Conservation (phyloP, 1,140 invertebrate species). For the Spodoptera litura region DNA sequence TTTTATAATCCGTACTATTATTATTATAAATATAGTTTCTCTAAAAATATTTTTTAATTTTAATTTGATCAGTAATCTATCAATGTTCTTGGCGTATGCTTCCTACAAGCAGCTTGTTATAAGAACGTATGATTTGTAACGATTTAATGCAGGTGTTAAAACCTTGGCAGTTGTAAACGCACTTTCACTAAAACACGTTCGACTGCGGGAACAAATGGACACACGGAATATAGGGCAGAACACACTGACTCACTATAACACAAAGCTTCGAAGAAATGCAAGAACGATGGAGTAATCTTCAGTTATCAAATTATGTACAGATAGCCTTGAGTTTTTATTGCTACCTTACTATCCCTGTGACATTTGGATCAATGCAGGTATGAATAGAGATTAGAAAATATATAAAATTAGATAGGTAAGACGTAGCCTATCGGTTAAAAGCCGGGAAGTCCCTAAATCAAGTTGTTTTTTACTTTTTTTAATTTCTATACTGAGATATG, state of each 20-base stretch:
- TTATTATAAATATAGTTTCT: no score
- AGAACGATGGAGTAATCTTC: neutral
- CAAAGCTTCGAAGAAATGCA: constrained; percentile 9
- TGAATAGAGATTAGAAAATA: no score
- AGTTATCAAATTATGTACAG: neutral
- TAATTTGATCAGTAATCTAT: neutral
- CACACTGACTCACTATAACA: constrained; percentile 38
- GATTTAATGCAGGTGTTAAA: constrained; percentile 66
- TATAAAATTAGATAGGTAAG: no score
- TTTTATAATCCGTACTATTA: no score
- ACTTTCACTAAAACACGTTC: constrained; percentile 71
- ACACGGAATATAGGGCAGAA: constrained; percentile 56
- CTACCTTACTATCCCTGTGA: no score
- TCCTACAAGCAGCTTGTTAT: constrained; percentile 24
- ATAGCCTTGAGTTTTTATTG: constrained; percentile 23
- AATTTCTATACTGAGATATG: no score
- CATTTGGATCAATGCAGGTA: no score
- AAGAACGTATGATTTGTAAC: constrained; percentile 40
- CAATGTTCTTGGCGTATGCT: neutral
- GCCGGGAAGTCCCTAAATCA: no score
- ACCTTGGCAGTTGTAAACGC: constrained; percentile 69
- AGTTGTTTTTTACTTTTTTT: no score
- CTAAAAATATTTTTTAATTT: neutral
- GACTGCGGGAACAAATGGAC: constrained; percentile 38
- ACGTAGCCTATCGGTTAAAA: no score